Evolutionary conservation across 2,797 vertebrate species (phyloP), one percentile per base, ranked within the genome.

Genomic region (Sitta carolinensis): DNA sequence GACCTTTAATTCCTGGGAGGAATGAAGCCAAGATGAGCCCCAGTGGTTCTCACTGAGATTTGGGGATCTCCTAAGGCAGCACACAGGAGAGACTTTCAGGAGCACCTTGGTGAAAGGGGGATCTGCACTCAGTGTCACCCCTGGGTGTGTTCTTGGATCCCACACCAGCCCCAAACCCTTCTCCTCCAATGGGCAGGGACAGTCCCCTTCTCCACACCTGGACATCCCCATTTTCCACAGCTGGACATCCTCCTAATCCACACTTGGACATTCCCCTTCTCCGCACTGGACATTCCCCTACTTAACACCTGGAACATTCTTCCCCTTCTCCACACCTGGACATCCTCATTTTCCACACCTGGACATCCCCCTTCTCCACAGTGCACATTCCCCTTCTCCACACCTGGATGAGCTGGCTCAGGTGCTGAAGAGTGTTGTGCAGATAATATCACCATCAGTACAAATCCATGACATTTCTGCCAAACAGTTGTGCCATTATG

Each of bases 361-460:
- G 42, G 11, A 18, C 42, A 38, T 38, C 10, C 43, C 23, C 2
- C 2, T 34, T 66, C 8, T 48, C 25, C 32, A 14, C 8, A n/a
- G 43, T 52, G 11, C 36, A 21, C 27, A 5, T 38, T 1, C 7
- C 51, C 16, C 17, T 34, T 59, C 21, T 16, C 22, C 47, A 47
- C 30, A 23, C 6, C 42, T 51, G 45, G 22, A 5, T 45, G 42
- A 62, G 17, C 47, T 93, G 89, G 36, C 54, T 85, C 27, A 30
- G 50, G 14, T 45, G 42, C 20, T 55, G 15, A 12, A 10, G 29
- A 38, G 5, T 23, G 2, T 10, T 26, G 23, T 13, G 7, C 40
- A 45, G 30, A 21, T 15, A 10, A 26, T 8, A 8, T 30, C 4
- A 0, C 13, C 32, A 4, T 32, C 7, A 2, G 17, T 12, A 66